Conservation (phyloP, 2,888 invertebrate species). For the Odontocerum albicorne region DNA sequence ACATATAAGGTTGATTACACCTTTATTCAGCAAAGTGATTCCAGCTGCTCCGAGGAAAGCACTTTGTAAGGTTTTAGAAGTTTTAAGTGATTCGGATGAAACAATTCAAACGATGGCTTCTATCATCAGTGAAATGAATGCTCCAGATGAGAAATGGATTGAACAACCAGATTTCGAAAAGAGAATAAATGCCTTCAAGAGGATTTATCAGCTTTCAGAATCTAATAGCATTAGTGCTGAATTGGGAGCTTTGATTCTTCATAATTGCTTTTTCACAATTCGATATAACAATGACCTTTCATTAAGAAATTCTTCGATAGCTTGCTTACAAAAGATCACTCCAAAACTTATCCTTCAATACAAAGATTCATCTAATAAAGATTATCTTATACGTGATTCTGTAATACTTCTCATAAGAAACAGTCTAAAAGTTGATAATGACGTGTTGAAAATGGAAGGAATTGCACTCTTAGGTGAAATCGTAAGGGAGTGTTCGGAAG, state of each 20-base stretch:
- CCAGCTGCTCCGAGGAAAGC: slow-evolving; percentile 68
- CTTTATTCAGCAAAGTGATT: slow-evolving; percentile 69
- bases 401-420: slow-evolving; percentile 71
- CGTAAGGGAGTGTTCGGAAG: slow-evolving; percentile 68
- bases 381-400: slow-evolving; percentile 71
- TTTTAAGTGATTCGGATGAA: slow-evolving; percentile 55
- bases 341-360: slow-evolving; percentile 63
- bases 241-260: slow-evolving; percentile 71
- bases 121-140: slow-evolving; percentile 73
- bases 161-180: slow-evolving; percentile 91
- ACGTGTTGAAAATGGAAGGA: slow-evolving; percentile 75
- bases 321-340: slow-evolving; percentile 71
- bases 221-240: slow-evolving; percentile 60
- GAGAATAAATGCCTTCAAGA: slow-evolving; percentile 76
- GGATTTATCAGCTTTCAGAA: slow-evolving; percentile 60
- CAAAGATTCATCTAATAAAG: slow-evolving; percentile 58
- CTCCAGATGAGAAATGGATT: slow-evolving; percentile 85
- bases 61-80: slow-evolving; percentile 63
- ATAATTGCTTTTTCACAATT: slow-evolving; percentile 81
- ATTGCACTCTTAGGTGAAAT: slow-evolving; percentile 77
- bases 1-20: slow-evolving; percentile 70
- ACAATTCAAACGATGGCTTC: slow-evolving; percentile 55
- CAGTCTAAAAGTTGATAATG: slow-evolving; percentile 71
- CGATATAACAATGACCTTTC: slow-evolving; percentile 82
- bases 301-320: slow-evolving; percentile 73